These are phyloP conservation scores for Caenorhabditis sp. DNA, from an alignment of 2,888 invertebrate species.

Conservation along the genomic window DNA sequence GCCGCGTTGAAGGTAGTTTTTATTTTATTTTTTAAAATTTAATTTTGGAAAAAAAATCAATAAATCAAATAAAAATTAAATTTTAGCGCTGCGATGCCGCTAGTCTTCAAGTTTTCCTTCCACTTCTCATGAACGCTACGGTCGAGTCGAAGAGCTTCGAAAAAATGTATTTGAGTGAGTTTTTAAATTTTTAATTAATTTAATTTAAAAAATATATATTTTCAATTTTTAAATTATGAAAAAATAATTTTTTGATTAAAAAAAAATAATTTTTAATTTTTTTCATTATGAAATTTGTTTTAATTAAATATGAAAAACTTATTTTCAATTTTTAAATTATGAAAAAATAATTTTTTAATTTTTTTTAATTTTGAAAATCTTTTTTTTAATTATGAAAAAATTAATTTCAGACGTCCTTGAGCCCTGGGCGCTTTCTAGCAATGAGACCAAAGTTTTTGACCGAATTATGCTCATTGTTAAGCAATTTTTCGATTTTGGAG, in stretches of 20 bases:
- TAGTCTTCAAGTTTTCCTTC: constrained; percentile 49
- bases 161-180: constrained; percentile 49
- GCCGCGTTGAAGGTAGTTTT: constrained; percentile 52
- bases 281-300: too few relatives aligned
- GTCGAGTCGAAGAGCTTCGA: constrained; percentile 39
- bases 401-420: constrained; percentile 63
- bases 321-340: too few relatives aligned
- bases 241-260: too few relatives aligned
- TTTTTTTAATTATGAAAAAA: too few relatives aligned
- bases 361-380: too few relatives aligned
- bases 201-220: too few relatives aligned
- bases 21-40: not conserved
- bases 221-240: too few relatives aligned
- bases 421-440: constrained; percentile 67
- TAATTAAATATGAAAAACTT: too few relatives aligned
- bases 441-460: constrained; percentile 68
- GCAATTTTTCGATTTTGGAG: constrained; percentile 44
- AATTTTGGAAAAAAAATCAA: not conserved
- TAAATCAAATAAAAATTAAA: not conserved
- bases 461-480: constrained; percentile 50
- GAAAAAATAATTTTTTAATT: too few relatives aligned
- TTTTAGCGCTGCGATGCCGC: constrained; percentile 59
- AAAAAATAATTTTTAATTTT: too few relatives aligned
- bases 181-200: too few relatives aligned
- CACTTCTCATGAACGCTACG: constrained; percentile 41